phyloP scores from a whole-genome alignment of 2,113 vertebrate species.

The Plestiodon gilberti region DNA sequence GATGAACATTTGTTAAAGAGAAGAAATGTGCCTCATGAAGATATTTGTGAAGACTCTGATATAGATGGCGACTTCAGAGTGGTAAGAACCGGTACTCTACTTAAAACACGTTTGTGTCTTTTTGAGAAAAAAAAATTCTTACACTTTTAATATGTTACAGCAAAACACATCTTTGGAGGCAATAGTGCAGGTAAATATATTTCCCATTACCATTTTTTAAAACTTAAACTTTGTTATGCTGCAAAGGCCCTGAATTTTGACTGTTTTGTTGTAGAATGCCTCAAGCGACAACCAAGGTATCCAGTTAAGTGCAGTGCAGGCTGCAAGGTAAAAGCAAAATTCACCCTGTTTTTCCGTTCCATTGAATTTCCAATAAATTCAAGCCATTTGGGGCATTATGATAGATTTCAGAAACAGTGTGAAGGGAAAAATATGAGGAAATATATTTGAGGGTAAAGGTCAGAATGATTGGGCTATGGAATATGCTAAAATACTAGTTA shows the following conservation, averaged over 20 bases:
- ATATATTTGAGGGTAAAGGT: background rate
- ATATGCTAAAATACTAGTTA: background rate
- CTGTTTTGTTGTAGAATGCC: conserved; percentile 85
- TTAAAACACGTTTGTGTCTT: conserved; percentile 12
- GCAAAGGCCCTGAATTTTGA: conserved; percentile 28
- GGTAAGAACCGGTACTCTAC: conserved; percentile 76
- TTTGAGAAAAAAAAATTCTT: conserved; percentile 2
- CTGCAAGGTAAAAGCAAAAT: conserved; percentile 86
- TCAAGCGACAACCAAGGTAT: conserved; percentile 98
- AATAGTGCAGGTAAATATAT: conserved; percentile 93
- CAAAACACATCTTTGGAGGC: conserved; percentile 98
- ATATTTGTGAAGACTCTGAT: conserved; percentile 95
- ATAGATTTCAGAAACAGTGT: background rate
- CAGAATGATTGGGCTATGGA: background rate
- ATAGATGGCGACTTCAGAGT: conserved; percentile 94
- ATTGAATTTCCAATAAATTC: background rate
- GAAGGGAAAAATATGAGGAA: background rate
- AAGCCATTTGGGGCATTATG: background rate
- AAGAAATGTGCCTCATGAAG: conserved; percentile 96
- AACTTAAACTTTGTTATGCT: background rate
- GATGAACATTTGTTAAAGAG: conserved; percentile 98
- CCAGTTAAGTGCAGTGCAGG: conserved; percentile 97
- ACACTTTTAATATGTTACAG: conserved; percentile 72
- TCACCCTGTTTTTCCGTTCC: conserved; percentile 8
- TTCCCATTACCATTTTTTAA: background rate